Conservation (phyloP, 2,797 vertebrate genomes). For the Molossus alvarezi region DNA sequence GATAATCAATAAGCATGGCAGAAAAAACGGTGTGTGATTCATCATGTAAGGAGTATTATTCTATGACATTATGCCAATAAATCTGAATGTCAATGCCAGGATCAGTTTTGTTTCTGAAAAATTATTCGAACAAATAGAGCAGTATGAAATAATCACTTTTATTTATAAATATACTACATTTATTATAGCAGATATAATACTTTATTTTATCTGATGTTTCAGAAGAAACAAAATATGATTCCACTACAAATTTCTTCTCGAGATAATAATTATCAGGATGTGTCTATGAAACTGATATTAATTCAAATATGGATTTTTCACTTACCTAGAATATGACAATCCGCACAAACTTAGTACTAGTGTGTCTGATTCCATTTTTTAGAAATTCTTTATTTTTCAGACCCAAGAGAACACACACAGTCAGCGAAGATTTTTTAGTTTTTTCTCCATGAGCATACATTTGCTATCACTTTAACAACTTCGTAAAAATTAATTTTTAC, state of each 20-base stretch:
- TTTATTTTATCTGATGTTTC: neutral
- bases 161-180: neutral
- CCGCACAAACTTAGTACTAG: neutral
- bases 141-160: conserved; percentile 72
- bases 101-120: conserved; percentile 84
- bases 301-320: neutral
- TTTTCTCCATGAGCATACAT: neutral
- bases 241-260: neutral
- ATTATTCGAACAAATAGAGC: conserved; percentile 66
- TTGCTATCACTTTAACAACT: neutral
- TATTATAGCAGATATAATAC: neutral
- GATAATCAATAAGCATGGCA: conserved; percentile 89
- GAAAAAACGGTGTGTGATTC: conserved; percentile 88
- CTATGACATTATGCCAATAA: conserved; percentile 86
- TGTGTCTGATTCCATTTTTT: neutral
- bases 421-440: neutral
- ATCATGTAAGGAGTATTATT: conserved; percentile 86
- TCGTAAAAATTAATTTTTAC: neutral
- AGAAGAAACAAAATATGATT: neutral
- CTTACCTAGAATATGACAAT: neutral
- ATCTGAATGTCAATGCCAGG: conserved; percentile 83
- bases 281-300: neutral
- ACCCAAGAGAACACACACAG: neutral
- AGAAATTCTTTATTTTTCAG: neutral
- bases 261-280: neutral